Conservation (phyloP, 2,113 vertebrate genomes). For the Zosterops lateralis region DNA sequence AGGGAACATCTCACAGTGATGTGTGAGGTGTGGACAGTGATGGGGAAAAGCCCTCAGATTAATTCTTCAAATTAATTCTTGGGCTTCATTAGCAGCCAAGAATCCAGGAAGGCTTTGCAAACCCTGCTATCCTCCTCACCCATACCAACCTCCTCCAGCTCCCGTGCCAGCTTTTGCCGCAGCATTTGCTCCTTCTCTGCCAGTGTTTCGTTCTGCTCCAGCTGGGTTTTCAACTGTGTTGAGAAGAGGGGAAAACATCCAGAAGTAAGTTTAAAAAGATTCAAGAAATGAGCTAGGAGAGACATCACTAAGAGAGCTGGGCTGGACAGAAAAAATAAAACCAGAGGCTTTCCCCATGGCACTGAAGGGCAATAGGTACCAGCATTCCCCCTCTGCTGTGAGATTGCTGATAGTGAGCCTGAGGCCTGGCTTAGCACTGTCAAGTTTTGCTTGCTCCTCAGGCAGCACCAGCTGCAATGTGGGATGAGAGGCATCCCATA, state of each 20-base stretch:
- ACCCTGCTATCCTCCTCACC: fast-evolving
- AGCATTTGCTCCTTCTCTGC: slow-evolving; percentile 74
- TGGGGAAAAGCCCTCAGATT: neutral
- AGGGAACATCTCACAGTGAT: neutral
- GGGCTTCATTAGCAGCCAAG: neutral
- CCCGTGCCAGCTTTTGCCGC: slow-evolving; percentile 74
- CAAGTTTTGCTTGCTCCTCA: neutral
- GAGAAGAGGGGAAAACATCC: neutral
- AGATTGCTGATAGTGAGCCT: fast-evolving
- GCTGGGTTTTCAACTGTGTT: slow-evolving; percentile 76
- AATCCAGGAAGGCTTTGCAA: neutral
- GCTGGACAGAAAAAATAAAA: neutral
- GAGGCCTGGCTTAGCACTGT: neutral
- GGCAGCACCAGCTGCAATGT: neutral
- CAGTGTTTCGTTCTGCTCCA: slow-evolving; percentile 72
- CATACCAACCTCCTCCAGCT: slow-evolving; percentile 83
- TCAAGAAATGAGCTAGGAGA: neutral
- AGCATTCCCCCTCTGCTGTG: fast-evolving
- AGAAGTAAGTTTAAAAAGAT: neutral
- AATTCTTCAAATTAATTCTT: neutral
- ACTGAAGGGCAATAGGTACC: neutral
- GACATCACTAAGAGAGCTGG: neutral
- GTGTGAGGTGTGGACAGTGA: neutral
- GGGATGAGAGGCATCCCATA: neutral
- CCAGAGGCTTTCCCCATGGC: neutral